Evolutionary conservation across 2,888 invertebrate genomes (phyloP).

Genomic region (Clunio marinus): DNA sequence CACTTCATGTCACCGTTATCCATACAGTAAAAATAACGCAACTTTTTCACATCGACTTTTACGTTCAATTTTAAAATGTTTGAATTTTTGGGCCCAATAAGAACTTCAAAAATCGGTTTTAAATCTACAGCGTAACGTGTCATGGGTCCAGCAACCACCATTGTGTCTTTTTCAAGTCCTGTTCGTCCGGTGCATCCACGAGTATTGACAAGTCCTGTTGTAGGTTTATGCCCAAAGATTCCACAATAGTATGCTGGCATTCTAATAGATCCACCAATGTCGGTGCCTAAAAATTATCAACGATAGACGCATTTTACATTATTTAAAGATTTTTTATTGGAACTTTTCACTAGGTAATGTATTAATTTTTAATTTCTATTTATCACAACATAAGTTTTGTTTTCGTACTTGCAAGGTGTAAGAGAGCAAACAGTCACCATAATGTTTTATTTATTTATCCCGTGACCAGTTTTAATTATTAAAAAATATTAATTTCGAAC

Average conservation of each 20-base stretch:
- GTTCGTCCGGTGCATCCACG: constrained; percentile 66
- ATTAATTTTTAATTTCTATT: too few species aligned
- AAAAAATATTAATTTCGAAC: constrained; percentile 45
- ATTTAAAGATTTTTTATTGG: not conserved
- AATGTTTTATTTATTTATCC: not conserved
- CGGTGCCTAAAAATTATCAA: constrained; percentile 59
- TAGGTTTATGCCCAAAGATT: constrained; percentile 77
- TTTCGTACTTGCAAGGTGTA: too few species aligned
- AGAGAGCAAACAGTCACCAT: not conserved
- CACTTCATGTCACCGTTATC: constrained; percentile 68
- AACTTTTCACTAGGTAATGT: too few species aligned
- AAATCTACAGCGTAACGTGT: constrained; percentile 75
- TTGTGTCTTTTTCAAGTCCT: constrained; percentile 64
- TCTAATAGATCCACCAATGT: constrained; percentile 95
- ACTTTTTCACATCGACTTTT: constrained; percentile 59
- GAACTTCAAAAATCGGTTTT: constrained; percentile 57
- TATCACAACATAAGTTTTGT: not conserved
- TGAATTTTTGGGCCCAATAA: constrained; percentile 53
- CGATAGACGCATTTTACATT: not conserved
- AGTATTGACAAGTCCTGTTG: constrained; percentile 56
- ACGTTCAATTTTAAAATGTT: constrained; percentile 57
- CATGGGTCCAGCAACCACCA: constrained; percentile 82
- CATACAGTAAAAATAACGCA: constrained; percentile 74
- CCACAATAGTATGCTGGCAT: constrained; percentile 86
- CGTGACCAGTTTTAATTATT: not conserved